These are phyloP conservation scores for Drosophila littoralis DNA, from an alignment of 1,140 invertebrate species.

Conservation along the genomic window DNA sequence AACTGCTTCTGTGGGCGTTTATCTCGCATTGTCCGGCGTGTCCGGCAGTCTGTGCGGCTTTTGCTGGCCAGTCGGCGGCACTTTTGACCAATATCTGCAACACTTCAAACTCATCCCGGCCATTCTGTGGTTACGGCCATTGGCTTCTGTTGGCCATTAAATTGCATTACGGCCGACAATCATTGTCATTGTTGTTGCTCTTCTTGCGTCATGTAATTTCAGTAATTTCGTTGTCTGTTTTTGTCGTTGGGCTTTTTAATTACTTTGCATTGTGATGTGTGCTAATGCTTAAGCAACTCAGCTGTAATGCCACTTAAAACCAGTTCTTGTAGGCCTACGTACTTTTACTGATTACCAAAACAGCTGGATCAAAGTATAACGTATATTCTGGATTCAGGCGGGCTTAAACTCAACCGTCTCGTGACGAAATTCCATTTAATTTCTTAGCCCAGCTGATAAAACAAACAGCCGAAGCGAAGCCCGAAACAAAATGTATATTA, in stretches of 20 bases:
- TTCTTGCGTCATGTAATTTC: constrained; percentile 47
- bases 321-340: neutral
- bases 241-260: constrained; percentile 48
- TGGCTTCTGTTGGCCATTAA: constrained; percentile 65
- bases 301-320: constrained; percentile 9
- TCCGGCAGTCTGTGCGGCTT: constrained; percentile 36
- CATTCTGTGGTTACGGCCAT: constrained; percentile 50
- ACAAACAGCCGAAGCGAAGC: too few species aligned
- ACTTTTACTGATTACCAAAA: neutral
- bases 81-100: constrained; percentile 80
- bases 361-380: neutral
- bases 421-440: too few species aligned
- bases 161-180: constrained; percentile 77
- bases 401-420: too few species aligned
- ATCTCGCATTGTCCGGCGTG: constrained; percentile 39
- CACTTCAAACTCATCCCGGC: constrained; percentile 67
- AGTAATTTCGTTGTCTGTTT: constrained; percentile 43
- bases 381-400: too few species aligned
- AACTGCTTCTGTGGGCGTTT: constrained; percentile 64
- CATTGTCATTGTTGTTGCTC: constrained; percentile 60
- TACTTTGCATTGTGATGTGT: constrained; percentile 53
- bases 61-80: constrained; percentile 61
- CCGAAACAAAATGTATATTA: too few species aligned
- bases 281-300: constrained; percentile 36
- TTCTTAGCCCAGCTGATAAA: too few species aligned